Conservation (phyloP, 2,888 invertebrate genomes). For the Aleiodes leptofemur region DNA sequence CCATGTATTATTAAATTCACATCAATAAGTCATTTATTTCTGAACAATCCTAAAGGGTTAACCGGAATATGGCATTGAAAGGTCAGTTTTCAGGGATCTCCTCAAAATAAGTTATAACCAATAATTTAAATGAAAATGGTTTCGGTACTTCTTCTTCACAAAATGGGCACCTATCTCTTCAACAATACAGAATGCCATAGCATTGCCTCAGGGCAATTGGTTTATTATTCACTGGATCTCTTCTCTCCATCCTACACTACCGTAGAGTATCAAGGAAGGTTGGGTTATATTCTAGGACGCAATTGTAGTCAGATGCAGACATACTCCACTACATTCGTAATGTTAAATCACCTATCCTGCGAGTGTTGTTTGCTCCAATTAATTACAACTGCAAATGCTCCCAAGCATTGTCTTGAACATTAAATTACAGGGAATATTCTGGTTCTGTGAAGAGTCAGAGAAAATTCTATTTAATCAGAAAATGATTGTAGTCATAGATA, state of each 20-base stretch:
- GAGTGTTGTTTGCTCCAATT: conserved; percentile 28
- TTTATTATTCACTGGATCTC: conserved; percentile 61
- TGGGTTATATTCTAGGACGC: conserved; percentile 41
- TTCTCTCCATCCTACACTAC: conserved; percentile 25
- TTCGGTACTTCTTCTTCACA: neutral
- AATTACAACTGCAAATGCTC: conserved; percentile 38
- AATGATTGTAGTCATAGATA: neutral
- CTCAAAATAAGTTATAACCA: neutral
- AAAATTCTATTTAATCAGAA: conserved; percentile 18
- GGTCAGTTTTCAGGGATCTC: neutral
- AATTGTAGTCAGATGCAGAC: conserved; percentile 63
- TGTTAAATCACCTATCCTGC: conserved; percentile 58
- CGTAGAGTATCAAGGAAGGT: conserved; percentile 12
- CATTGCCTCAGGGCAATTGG: conserved; percentile 59
- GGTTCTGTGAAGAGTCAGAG: neutral
- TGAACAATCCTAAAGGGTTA: neutral
- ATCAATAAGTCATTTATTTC: conserved; percentile 9
- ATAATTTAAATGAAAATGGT: neutral
- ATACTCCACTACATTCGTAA: conserved; percentile 52
- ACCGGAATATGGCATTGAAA: neutral
- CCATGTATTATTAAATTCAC: neutral
- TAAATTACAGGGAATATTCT: neutral
- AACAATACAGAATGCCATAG: conserved; percentile 47
- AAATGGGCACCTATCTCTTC: conserved; percentile 1
- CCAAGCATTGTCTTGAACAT: conserved; percentile 33